Conservation (phyloP, 2,797 vertebrate genomes). For the Lepus oiostolus region DNA sequence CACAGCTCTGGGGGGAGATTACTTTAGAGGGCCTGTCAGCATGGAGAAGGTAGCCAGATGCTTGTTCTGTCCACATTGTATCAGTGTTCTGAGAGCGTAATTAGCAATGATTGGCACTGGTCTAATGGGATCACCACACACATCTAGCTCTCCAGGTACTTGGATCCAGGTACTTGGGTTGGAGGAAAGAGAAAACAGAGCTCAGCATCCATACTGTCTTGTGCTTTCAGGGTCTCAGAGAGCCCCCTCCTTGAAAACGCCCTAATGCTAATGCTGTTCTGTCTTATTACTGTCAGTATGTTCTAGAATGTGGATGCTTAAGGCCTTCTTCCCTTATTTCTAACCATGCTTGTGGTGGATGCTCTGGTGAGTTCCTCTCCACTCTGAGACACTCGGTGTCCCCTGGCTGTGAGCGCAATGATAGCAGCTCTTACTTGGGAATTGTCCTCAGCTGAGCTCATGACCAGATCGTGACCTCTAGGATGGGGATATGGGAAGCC, state of each 20-base stretch:
- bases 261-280: not conserved
- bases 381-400: not conserved
- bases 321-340: not conserved
- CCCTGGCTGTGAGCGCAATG: not conserved
- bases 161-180: not conserved
- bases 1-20: not conserved
- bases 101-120: not conserved
- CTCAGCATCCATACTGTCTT: not conserved
- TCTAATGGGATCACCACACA: not conserved
- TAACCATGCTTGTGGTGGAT: not conserved
- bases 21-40: not conserved
- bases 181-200: not conserved
- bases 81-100: fast-evolving
- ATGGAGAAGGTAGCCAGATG: not conserved
- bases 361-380: not conserved
- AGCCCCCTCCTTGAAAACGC: not conserved
- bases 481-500: not conserved
- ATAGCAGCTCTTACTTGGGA: not conserved
- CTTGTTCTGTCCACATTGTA: not conserved
- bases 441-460: not conserved
- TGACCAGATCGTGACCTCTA: not conserved
- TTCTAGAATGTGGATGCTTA: not conserved
- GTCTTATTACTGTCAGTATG: not conserved
- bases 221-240: not conserved
- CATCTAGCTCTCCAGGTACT: not conserved